These are phyloP conservation scores for Poeciliopsis turneri DNA, from an alignment of 2,797 vertebrate genomes.

Conservation along the genomic window DNA sequence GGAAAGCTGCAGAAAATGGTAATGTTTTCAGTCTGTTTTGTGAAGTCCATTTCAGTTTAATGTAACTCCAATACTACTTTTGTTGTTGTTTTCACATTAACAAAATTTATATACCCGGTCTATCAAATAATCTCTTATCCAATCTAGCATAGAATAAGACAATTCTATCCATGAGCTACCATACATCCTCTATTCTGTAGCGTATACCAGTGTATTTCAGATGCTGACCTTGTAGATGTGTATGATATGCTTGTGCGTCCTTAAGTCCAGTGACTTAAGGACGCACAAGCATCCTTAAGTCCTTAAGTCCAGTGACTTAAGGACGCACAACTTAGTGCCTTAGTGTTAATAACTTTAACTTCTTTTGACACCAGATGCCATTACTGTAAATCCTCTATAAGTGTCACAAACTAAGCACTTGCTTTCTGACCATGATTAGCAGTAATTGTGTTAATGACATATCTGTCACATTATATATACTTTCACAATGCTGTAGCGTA, in stretches of 20 bases:
- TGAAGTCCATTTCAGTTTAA: not conserved
- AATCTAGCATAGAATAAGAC: not conserved
- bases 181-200: not conserved
- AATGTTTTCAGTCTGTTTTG: not conserved
- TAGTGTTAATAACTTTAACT: not conserved
- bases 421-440: not conserved
- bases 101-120: not conserved
- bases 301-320: not conserved
- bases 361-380: not conserved
- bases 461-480: not conserved
- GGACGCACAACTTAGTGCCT: too few species aligned
- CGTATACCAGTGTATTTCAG: not conserved
- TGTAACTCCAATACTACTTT: not conserved
- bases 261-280: not conserved
- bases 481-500: not conserved
- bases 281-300: too few species aligned
- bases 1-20: not conserved
- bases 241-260: not conserved
- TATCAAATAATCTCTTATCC: not conserved
- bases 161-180: not conserved
- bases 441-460: not conserved
- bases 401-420: not conserved
- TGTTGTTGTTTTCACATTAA: not conserved
- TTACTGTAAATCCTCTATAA: not conserved
- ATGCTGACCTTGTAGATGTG: not conserved